Base-by-base conservation (phyloP, 2,113 vertebrate genomes). In the Erythrolamprus reginae region DNA sequence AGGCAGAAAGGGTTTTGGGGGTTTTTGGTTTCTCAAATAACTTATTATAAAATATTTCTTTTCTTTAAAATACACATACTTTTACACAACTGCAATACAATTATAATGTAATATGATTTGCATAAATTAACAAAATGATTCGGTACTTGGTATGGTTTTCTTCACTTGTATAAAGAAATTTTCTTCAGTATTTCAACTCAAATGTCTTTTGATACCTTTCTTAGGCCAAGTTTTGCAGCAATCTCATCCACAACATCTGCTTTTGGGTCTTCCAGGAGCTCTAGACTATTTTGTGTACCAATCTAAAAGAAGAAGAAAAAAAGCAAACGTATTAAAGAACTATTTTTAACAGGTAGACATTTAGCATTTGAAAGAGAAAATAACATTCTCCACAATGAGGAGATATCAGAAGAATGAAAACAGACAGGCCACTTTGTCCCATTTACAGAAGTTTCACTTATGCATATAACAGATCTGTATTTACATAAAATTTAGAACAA, bases 231-330 rank as follows among this genome's bases (percentile, higher is more conserved):
- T 88, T 99, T 99, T 86, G 98, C 98, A 3, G 99, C 99, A 0
- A 99, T 99, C 88, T 99, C 99, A 88, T 99, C 98, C 91, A 99
- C 99, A 10, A 98, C 98, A 88, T 97, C 98, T 3, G 99, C 99
- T 96, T 98, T 98, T 0, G 98, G 98, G 77, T 99, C 99, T 3
- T 99, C 98, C 86, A 99, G 96, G 95, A 99, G 96, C 93, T 99
- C 98, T 96, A 99, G 96, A 96, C 98, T 99, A 97, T 99, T 99
- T 96, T 99, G 98, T 4, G 98, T 98, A 28, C 98, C 99, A 0
- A 98, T 98, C 99, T 99, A 96, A 91, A 77, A 58, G 2, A 10
- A 96, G 90, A 77, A 58, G 2, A 10, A 83, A 70, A 10, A 17
- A 70, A 87, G 51, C 28, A n/a, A 48, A 45, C 86, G 42, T 4